These are phyloP conservation scores for Geophilus truncorum DNA, from an alignment of 2,888 invertebrate species.

Conservation along the genomic window DNA sequence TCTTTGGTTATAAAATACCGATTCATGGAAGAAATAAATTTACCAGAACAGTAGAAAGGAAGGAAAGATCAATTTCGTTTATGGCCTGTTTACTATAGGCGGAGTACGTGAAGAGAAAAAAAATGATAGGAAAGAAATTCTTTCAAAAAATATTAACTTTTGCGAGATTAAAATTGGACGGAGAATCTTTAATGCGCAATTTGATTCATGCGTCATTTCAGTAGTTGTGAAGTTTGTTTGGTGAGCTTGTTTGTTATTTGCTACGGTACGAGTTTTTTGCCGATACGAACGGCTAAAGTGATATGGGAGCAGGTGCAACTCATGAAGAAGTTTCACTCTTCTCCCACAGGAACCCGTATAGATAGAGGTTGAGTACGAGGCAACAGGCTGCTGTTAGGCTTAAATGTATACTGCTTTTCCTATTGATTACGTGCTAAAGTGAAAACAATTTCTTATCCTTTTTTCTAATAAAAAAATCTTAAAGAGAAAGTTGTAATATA, in stretches of 20 bases:
- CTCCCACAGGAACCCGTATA: background rate
- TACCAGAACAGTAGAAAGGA: constrained; percentile 6
- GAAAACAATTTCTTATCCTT: background rate
- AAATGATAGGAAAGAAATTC: background rate
- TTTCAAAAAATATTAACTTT: background rate
- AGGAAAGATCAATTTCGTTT: constrained; percentile 6
- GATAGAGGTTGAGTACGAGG: background rate
- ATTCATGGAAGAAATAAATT: constrained; percentile 20
- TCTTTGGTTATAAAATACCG: constrained; percentile 16
- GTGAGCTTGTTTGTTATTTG: background rate
- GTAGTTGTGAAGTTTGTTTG: background rate
- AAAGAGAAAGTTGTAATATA: background rate
- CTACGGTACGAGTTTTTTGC: background rate
- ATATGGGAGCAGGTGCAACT: background rate
- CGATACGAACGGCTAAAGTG: background rate
- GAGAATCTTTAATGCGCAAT: background rate
- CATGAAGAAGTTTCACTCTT: background rate
- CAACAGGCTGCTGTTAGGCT: background rate
- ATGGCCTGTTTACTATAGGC: background rate
- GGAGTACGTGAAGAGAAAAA: background rate
- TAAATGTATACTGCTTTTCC: constrained; percentile 1
- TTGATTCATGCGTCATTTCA: background rate
- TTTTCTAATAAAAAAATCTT: background rate
- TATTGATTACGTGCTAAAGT: constrained; percentile 16
- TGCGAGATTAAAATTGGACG: background rate